Percentiles rank a stretch among this genome's conserved stretches.
These are phyloP conservation scores for Yoshiicerus persimilis DNA, from an alignment of 1,140 invertebrate species.

Conservation along the genomic window DNA sequence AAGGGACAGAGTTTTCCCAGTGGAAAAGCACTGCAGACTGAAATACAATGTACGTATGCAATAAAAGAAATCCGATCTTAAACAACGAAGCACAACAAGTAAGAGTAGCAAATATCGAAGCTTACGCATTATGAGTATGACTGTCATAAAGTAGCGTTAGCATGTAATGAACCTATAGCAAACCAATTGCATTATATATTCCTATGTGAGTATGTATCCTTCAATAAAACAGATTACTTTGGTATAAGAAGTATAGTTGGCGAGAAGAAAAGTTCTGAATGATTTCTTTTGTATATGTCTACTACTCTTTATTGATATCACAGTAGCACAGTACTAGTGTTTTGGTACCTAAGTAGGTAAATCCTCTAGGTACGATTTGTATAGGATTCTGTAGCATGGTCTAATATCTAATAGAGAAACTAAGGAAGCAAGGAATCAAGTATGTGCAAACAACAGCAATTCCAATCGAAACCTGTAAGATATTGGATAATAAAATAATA, in stretches of 20 bases:
- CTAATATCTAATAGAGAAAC: background rate
- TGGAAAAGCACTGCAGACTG: background rate
- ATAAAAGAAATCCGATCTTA: background rate
- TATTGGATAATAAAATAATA: slow-evolving; percentile 24
- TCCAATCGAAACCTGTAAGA: background rate
- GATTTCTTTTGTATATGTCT: too few relatives aligned
- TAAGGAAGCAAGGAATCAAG: background rate
- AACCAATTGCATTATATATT: background rate
- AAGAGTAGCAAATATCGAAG: background rate
- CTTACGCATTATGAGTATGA: background rate
- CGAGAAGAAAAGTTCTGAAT: background rate
- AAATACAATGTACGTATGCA: background rate
- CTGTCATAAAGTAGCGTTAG: background rate
- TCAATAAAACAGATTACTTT: background rate
- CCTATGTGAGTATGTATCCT: background rate
- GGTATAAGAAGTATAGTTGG: background rate
- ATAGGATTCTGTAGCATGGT: background rate
- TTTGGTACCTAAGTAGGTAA: too few relatives aligned
- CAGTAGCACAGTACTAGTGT: too few relatives aligned
- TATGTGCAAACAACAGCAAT: background rate
- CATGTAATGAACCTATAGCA: background rate
- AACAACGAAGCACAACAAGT: background rate
- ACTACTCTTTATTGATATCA: too few relatives aligned
- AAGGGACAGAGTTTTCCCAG: background rate
- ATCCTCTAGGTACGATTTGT: too few relatives aligned